Percentiles rank a stretch among this genome's conserved stretches.
Conservation (phyloP, 2,888 invertebrate species). For the Tachina grossa region DNA sequence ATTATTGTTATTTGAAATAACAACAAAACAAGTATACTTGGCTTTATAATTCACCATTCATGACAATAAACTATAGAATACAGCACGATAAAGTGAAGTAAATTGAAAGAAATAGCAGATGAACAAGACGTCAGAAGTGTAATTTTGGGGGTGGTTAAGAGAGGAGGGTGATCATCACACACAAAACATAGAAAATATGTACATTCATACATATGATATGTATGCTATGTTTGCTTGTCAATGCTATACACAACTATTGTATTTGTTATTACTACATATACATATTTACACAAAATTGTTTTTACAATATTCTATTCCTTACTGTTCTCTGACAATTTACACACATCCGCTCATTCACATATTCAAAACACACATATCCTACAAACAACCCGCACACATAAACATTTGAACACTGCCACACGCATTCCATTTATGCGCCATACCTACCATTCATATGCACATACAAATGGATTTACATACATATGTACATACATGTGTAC, state of each 20-base stretch:
- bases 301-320: constrained; percentile 69
- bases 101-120: constrained; percentile 52
- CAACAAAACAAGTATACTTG: constrained; percentile 44
- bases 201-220: too few species aligned
- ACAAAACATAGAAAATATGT: constrained; percentile 28
- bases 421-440: constrained; percentile 27
- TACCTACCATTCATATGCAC: constrained; percentile 12
- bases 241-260: constrained; percentile 57
- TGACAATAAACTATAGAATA: constrained; percentile 56
- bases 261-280: constrained; percentile 45
- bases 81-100: constrained; percentile 23
- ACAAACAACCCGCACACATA: constrained; percentile 21
- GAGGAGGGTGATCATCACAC: constrained; percentile 31
- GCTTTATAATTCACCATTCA: constrained; percentile 60
- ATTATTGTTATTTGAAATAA: constrained; percentile 49
- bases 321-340: constrained; percentile 66
- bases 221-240: constrained; percentile 17
- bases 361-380: constrained; percentile 16
- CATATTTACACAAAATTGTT: constrained; percentile 18
- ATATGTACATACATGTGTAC: neutral
- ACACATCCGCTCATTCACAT: constrained; percentile 13
- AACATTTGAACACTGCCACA: neutral
- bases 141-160: constrained; percentile 36
- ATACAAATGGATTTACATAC: neutral
- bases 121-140: constrained; percentile 39